Evolutionary conservation across 2,888 invertebrate species (phyloP).

Genomic region (Heteromyza rotundicornis): DNA sequence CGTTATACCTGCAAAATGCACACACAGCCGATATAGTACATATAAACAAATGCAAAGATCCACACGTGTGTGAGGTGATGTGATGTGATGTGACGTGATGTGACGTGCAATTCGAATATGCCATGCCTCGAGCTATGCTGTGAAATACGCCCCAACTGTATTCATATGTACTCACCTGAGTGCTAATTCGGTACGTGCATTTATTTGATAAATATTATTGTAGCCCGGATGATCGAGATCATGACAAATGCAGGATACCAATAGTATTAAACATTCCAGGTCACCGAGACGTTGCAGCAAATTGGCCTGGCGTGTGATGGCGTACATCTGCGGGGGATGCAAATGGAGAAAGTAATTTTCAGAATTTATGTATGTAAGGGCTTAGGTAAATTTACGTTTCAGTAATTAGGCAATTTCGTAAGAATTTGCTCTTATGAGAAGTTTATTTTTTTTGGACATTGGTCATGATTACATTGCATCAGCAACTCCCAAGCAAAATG

Average conservation of each 20-base stretch:
- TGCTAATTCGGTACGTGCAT: slow-evolving; percentile 82
- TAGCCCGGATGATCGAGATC: slow-evolving; percentile 81
- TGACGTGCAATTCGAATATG: background rate
- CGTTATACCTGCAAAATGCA: slow-evolving; percentile 69
- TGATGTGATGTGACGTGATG: too few species aligned
- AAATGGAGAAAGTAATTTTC: too few species aligned
- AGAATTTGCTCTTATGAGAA: too few species aligned
- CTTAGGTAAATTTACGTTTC: too few species aligned
- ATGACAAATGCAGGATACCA: slow-evolving; percentile 82
- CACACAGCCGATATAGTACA: too few species aligned
- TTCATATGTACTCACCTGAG: slow-evolving; percentile 64
- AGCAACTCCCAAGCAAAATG: too few species aligned
- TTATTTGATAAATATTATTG: slow-evolving; percentile 82
- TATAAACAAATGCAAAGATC: background rate
- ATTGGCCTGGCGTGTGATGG: slow-evolving; percentile 77
- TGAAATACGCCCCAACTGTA: background rate
- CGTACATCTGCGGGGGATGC: slow-evolving; percentile 76
- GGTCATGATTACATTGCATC: too few species aligned
- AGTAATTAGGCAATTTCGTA: too few species aligned
- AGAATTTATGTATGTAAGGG: too few species aligned
- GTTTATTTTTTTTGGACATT: too few species aligned
- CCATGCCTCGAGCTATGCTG: background rate
- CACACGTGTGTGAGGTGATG: too few species aligned
- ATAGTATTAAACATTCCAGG: slow-evolving; percentile 76
- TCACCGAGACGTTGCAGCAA: slow-evolving; percentile 74